Percentiles rank a stretch among this genome's conserved stretches.
These are phyloP conservation scores for Spodoptera picta DNA, from an alignment of 2,888 invertebrate genomes.

Conservation along the genomic window DNA sequence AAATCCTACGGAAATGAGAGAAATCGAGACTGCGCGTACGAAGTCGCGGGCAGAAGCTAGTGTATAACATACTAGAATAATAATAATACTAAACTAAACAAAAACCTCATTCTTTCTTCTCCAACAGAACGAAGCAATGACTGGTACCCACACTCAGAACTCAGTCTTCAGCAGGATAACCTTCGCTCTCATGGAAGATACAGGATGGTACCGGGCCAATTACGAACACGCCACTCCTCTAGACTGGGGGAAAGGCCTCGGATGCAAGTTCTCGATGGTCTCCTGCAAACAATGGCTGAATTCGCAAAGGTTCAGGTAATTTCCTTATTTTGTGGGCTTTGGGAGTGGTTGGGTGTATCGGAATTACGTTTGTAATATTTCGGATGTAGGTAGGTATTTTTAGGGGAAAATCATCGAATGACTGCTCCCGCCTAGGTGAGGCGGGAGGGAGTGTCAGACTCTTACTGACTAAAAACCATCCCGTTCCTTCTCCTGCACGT, in stretches of 20 bases:
- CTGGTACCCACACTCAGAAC: slow-evolving; percentile 99
- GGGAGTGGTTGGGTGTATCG: slow-evolving; percentile 7
- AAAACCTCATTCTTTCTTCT: not conserved
- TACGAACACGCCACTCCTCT: slow-evolving; percentile 95
- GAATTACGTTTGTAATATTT: not conserved
- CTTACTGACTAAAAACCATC: too few relatives aligned
- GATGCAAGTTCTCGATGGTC: slow-evolving; percentile 97
- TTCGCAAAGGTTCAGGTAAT: slow-evolving; percentile 90
- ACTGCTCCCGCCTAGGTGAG: too few relatives aligned
- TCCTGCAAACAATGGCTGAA: slow-evolving; percentile 99
- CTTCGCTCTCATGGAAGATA: slow-evolving; percentile 98
- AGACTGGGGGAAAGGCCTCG: slow-evolving; percentile 96
- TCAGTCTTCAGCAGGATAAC: slow-evolving; percentile 98
- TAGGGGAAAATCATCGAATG: too few relatives aligned
- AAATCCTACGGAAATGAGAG: too few relatives aligned
- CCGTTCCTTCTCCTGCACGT: too few relatives aligned
- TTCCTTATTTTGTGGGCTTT: slow-evolving; percentile 20
- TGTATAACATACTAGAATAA: too few relatives aligned
- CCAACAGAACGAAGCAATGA: slow-evolving; percentile 98
- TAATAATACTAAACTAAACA: too few relatives aligned
- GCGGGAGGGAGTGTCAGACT: too few relatives aligned
- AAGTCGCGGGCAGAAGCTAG: too few relatives aligned
- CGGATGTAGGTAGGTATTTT: too few relatives aligned
- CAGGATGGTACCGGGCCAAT: slow-evolving; percentile 98
- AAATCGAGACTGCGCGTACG: too few relatives aligned